phyloP scores from a whole-genome alignment of 2,797 vertebrate species.

The Cyclura pinguis region DNA sequence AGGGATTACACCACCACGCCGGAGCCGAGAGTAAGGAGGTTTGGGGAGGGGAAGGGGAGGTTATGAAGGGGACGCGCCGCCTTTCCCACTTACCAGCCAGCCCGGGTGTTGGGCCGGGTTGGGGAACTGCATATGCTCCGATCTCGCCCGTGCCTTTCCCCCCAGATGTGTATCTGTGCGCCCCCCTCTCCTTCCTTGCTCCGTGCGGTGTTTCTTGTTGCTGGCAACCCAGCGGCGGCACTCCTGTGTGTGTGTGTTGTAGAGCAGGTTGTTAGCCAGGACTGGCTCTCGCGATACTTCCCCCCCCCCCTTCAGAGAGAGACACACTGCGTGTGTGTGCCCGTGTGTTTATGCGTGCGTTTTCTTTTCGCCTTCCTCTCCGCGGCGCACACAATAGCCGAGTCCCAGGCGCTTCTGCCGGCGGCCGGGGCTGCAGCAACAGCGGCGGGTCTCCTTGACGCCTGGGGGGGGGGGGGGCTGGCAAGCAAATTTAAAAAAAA shows the following conservation, averaged over 20 bases:
- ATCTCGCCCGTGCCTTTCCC: neutral
- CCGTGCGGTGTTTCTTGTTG: constrained; percentile 44
- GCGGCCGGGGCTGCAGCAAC: too few species aligned
- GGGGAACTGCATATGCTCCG: constrained; percentile 22
- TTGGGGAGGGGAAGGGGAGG: neutral
- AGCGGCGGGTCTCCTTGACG: too few species aligned
- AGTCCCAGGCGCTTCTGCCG: too few species aligned
- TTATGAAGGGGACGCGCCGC: too few species aligned
- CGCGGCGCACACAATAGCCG: constrained; percentile 62
- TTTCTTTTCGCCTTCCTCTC: neutral
- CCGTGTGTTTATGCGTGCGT: neutral
- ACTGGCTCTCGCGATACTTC: constrained; percentile 90
- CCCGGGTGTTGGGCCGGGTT: neutral
- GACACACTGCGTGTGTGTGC: neutral
- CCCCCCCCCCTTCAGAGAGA: neutral
- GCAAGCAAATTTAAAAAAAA: too few species aligned
- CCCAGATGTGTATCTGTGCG: neutral
- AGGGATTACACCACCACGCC: neutral
- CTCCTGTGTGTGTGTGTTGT: constrained; percentile 59
- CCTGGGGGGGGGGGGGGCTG: too few species aligned
- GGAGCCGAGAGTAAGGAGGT: neutral
- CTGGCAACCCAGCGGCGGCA: constrained; percentile 78
- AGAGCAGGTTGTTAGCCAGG: constrained; percentile 89
- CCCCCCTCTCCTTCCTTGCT: neutral
- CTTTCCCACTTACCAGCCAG: constrained; percentile 26